Base-by-base conservation (phyloP, 2,888 invertebrate genomes). In the Pollenia griseotomentosa region DNA sequence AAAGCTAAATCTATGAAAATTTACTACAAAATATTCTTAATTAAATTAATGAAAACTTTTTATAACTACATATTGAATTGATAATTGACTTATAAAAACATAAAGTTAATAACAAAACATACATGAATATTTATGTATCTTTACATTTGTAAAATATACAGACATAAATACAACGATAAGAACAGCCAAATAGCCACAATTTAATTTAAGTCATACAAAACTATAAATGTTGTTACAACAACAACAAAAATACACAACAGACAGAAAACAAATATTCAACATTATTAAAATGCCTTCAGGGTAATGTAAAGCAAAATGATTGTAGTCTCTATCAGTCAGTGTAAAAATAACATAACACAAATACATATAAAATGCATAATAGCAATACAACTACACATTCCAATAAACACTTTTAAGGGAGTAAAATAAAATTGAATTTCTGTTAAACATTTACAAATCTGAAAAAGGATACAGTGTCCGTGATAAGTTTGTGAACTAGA, bases 281-380 rank as follows among this genome's bases (percentile, higher is more conserved):
- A 86, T 83, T 86, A 86, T 84, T 86, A 86, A 86, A 86, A 86
- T 86, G 83, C 86, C 86, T 83, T 83, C 48, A 40, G 86, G 83
- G 53, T 66, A 77, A 85, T 83, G 77, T 79, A 63, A 75, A 51
- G 55, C 74, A 83, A 78, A 86, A 59, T 78, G 51, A 53, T 66
- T 83, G 19, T 73, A 73, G 44, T 51, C 68, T 65, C 55, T 46
- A 66, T 59, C 79, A 71, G 75, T 68, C 70, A 61, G 83, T 86
- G 79, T 80, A 86, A 83, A 83, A 86, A 86, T 79, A 86, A 79
- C 86, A 86, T 83, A 86, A 59, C 80, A 63, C 48, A 63, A 70
- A 59, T 65, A 57, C 48, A 66, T 61, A 33, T 12, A 59, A 51
- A 55, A 53, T 12, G 16, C 57, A 82, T 7, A 57, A 70, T 11